Base-by-base conservation (phyloP, 35 echinoderm and acorn worm species). In the Hemicentrotus pulcherrimus region DNA sequence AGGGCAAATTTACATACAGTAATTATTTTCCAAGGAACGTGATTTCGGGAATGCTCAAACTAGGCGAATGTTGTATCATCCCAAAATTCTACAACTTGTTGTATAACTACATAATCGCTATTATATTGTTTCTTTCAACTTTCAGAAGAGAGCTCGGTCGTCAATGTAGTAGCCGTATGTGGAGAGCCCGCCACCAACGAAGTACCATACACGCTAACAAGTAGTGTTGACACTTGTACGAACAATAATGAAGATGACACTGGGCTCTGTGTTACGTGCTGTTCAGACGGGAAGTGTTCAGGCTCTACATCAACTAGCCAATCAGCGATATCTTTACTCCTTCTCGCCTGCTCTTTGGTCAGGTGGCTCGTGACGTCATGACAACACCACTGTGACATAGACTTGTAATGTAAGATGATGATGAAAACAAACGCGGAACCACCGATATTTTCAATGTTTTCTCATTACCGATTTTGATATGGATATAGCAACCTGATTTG, bases 91-190 rank as follows among this genome's bases (percentile, higher is more conserved):
- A 14, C 16, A 45, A 16, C 31, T 18, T 3, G 32, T 90, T 47
- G 32, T 11, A 47, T 90, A 31, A 10, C 33, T 45, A 91, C 9
- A 4, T 24, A 3, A 31, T 31, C 86, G 9, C n/a, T 31, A 52
- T 55, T 6, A 92, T 93, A 5, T 55, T 24, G 0, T 93, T 93
- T 55, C 28, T 31, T 93, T 31, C 31, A 10, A 4, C 15, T n/a
- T 93, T 33, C 91, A 93, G 91, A 93, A 58, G 91, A 93, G 24
- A 93, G 91, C 91, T 52, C 91, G 46, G 91, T 93, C 13, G 91
- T 93, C 46, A 93, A 93, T 93, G 91, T 93, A 31, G 11, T 93
- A 14, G 91, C 91, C 32, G 48, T 93, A n/a, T 93, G 91, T n/a
- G 91, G 48, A 50, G 91, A 93, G 46, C 15, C 91, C 16, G 19